These are phyloP conservation scores for Beroe forskalii DNA, from an alignment of 37 sponge, comb jelly and placozoan species.

Conservation along the genomic window DNA sequence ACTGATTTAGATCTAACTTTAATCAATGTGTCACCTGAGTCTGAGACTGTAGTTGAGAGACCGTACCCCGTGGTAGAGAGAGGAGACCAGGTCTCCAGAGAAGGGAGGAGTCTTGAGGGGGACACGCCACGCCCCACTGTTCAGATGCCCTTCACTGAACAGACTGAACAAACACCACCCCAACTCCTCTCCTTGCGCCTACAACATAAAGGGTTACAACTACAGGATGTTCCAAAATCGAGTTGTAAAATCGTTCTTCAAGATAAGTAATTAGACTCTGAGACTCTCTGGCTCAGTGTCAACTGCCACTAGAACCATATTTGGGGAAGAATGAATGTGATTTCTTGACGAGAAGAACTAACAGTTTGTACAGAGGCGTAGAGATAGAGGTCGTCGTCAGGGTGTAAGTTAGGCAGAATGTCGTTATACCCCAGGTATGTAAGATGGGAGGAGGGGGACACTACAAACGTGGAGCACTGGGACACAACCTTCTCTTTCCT, in stretches of 20 bases:
- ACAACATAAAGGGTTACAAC: not conserved
- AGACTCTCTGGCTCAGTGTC: no score
- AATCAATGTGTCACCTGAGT: constrained; percentile 41
- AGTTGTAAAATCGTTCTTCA: no score
- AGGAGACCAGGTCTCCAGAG: constrained; percentile 9
- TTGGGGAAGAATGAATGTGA: no score
- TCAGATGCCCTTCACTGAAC: constrained; percentile 9
- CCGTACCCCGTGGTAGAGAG: constrained; percentile 23
- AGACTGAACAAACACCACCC: constrained; percentile 57
- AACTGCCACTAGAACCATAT: no score
- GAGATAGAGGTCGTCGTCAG: not conserved
- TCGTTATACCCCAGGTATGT: constrained; percentile 57
- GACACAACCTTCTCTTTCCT: not conserved
- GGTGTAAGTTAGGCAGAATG: not conserved
- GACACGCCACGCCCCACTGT: constrained; percentile 30
- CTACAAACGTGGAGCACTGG: constrained; percentile 9
- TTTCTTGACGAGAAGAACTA: no score
- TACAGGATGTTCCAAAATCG: no score
- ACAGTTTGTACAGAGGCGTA: constrained; percentile 2
- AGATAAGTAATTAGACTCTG: no score
- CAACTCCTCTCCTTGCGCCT: constrained; percentile 49
- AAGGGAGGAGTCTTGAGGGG: constrained; percentile 48
- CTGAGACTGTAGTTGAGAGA: constrained; percentile 59
- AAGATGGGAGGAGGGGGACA: constrained; percentile 10
- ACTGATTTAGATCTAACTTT: no score